Evolutionary conservation across 2,113 vertebrate species (phyloP), one percentile per base, ranked within the genome.

Genomic region (Carettochelys insculpta): DNA sequence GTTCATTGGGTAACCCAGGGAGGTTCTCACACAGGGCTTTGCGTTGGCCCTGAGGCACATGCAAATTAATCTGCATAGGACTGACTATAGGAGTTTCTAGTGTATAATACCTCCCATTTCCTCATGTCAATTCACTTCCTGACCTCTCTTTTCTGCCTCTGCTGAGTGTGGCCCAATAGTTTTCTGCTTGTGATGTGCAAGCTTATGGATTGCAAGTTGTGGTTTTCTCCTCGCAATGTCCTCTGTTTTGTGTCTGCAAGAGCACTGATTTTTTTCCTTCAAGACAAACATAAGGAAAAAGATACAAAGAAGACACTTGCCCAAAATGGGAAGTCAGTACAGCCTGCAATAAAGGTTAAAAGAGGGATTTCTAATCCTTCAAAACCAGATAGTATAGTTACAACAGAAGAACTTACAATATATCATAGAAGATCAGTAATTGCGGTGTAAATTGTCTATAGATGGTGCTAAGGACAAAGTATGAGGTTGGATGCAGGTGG

Each of bases 31-130:
- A 25, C 83, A 50, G 93, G 85, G 90, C 91, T 96, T 90, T 86
- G 79, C 89, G 95, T 95, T 88, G 92, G 95, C 94, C 93, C 95
- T 54, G 3, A 94, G 95, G 95, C 90, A 92, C 91, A 92, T 52
- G 90, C 95, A 96, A 95, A 93, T 96, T 94, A 96, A 96, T 96
- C 96, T 95, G 90, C 97, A 43, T 85, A 95, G 95, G 92, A 90
- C 91, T 93, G 90, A 91, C 83, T 83, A 25, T 25, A 77, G 94
- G 94, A 75, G 79, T 92, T 95, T 94, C 92, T 87, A 89, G 83
- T 90, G 61, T 48, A 86, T 84, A 92, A 94, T 81, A 96, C 75
- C 56, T 92, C 45, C 92, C 61, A 87, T 88, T 75, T 78, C 78
- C 94, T 91, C 82, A 52, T 83, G 88, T 86, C 91, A 88, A 80